Evolutionary conservation across 2,888 invertebrate genomes (phyloP), one percentile per base, ranked within the genome.

Genomic region (Herminia tarsipennalis): DNA sequence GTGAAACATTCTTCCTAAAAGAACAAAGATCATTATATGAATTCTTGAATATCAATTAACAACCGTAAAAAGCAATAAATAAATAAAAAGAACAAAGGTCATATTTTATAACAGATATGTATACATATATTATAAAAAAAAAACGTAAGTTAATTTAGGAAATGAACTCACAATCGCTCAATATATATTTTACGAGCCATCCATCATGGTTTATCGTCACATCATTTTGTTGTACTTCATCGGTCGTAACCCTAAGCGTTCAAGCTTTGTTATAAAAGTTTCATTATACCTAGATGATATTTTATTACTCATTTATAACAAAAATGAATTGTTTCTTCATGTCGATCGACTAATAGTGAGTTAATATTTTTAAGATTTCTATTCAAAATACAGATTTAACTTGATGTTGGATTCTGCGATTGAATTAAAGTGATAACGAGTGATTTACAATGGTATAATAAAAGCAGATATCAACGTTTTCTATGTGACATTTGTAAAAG

Each of bases 151-250:
- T 60, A 61, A 72, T 70, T 68, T 66, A 53, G 63, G 60, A 63
- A 70, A 64, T 68, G 66, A 66, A 62, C 60, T 59, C 58, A 60
- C 66, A 70, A 72, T 68, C 66, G 53, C 58, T 63, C 62, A 68
- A 72, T 72, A 72, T 72, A 72, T 64, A 64, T 62, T 68, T 71
- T 63, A 72, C 56, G 72, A 58, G 28, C 62, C 60, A 72, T 72
- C 66, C 70, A 70, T 71, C 72, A 71, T 48, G 36, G 49, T 64
- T 70, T 70, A 70, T 66, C 59, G 71, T 51, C 54, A 52, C 59
- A 64, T 70, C 66, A 61, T 64, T 57, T 51, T 54, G 62, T 21
- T 35, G 39, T 49, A 48, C 53, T 55, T 51, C 56, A 34, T 25
- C 49, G 64, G 49, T 60, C 63, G 66, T 68, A 67, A 67, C 66